Conservation (phyloP, 2,888 invertebrate species). For the Chaitophorus viminalis region DNA sequence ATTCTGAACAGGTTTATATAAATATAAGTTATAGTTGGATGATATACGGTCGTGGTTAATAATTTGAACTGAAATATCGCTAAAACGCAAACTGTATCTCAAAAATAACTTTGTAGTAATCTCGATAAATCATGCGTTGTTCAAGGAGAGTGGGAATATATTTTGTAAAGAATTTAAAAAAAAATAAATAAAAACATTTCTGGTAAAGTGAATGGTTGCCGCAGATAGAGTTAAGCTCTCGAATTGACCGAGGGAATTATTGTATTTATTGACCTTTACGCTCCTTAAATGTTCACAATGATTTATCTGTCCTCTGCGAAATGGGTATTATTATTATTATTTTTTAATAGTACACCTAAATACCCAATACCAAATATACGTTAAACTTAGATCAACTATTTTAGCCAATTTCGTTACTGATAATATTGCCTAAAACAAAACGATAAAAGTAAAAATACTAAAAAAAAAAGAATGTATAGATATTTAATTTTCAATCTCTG, state of each 20-base stretch:
- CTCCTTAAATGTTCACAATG: conserved; percentile 35
- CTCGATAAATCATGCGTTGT: neutral
- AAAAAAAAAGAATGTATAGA: too few species aligned
- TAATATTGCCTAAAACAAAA: neutral
- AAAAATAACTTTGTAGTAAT: neutral
- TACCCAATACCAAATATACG: neutral
- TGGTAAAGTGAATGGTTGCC: conserved; percentile 34
- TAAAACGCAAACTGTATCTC: neutral
- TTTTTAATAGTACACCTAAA: neutral
- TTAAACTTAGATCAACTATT: neutral
- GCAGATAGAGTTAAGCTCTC: conserved; percentile 51
- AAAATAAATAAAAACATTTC: neutral
- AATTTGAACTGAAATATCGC: conserved; percentile 7
- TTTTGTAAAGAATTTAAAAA: conserved; percentile 22
- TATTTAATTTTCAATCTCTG: neutral
- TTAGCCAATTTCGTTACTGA: neutral
- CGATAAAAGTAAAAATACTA: too few species aligned
- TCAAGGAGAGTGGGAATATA: conserved; percentile 27
- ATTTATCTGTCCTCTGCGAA: conserved; percentile 26
- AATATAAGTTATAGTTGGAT: neutral
- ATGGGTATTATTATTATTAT: neutral
- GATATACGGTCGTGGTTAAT: neutral
- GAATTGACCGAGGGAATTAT: conserved; percentile 11
- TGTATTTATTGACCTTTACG: conserved; percentile 52
- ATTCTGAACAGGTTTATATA: neutral